Evolutionary conservation across 2,113 vertebrate genomes (phyloP), one percentile per base, ranked within the genome.

Genomic region (Aviceda subcristata): DNA sequence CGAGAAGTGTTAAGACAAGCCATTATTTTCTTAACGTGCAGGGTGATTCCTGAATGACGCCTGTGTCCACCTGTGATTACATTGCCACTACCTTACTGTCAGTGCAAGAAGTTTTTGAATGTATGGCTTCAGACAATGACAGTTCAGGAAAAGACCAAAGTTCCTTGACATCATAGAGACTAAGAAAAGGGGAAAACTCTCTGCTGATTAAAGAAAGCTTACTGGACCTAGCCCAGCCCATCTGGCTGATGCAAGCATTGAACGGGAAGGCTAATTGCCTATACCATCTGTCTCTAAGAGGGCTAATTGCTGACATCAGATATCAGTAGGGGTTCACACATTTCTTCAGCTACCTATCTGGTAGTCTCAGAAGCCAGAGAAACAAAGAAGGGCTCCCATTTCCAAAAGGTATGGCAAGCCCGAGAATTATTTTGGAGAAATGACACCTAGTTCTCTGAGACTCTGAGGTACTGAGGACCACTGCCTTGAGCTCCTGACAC

Each of bases 131-230:
- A 64, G 39, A 71, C 0, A 2, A 26, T 30, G 26, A 71, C 30
- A 59, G 43, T 26, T 88, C 59, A 77, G 43, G 57, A 59, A 93
- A 92, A 84, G 68, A 87, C 56, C 9, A 9, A 86, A 84, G 88
- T 87, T 94, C 51, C 79, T 75, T 75, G 83, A 76, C 60, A 86
- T 81, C 82, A 78, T 93, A 88, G 91, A 85, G 83, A 77, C 73
- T 77, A 91, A 80, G 68, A 86, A 91, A 75, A 85, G 68, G 53
- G 64, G 34, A 81, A 90, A 94, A 92, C 63, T 78, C 64, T 80
- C 75, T 71, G 43, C 79, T 94, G 94, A 96, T 96, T 97, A 97
- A 97, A 94, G 95, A 97, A 96, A 93, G 95, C 94, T 95, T 97
- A 97, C 92, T 91, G 95, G 95, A 97, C 95, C 90, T 83, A 94